These are phyloP conservation scores for Tenthredo scrophulariae DNA, from an alignment of 2,888 invertebrate species.

Conservation along the genomic window DNA sequence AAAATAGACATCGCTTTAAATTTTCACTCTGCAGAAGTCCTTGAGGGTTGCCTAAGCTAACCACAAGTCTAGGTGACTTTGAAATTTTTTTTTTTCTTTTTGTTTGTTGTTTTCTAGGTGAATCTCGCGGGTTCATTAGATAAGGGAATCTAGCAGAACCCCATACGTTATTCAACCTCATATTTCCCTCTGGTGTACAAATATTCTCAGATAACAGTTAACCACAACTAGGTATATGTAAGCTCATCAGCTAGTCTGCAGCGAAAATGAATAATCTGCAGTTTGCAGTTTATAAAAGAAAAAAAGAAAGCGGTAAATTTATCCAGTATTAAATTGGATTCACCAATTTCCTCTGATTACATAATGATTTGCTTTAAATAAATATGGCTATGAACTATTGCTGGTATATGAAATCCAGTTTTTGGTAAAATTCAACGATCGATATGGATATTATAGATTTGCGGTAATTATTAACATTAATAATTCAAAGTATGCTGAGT, in stretches of 20 bases:
- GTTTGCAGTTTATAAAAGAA: neutral
- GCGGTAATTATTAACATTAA: neutral
- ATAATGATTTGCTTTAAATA: neutral
- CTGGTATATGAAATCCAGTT: neutral
- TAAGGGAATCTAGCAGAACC: neutral
- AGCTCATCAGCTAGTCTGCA: neutral
- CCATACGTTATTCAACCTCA: neutral
- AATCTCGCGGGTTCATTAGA: neutral
- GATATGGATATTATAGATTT: neutral
- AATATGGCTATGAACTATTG: neutral
- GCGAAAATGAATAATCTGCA: neutral
- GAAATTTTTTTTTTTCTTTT: neutral
- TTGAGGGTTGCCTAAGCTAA: neutral
- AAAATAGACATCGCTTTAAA: constrained; percentile 7
- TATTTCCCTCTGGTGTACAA: constrained; percentile 25
- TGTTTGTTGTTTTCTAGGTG: neutral
- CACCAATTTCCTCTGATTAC: neutral
- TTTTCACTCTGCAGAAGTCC: neutral
- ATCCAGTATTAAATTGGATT: neutral
- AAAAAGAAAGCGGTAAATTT: neutral
- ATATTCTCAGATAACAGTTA: neutral
- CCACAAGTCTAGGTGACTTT: neutral
- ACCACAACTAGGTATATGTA: neutral
- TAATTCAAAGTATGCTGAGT: neutral
- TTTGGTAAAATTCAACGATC: neutral